Base-by-base conservation (phyloP, 2,888 invertebrate species). In the Empis stercorea region DNA sequence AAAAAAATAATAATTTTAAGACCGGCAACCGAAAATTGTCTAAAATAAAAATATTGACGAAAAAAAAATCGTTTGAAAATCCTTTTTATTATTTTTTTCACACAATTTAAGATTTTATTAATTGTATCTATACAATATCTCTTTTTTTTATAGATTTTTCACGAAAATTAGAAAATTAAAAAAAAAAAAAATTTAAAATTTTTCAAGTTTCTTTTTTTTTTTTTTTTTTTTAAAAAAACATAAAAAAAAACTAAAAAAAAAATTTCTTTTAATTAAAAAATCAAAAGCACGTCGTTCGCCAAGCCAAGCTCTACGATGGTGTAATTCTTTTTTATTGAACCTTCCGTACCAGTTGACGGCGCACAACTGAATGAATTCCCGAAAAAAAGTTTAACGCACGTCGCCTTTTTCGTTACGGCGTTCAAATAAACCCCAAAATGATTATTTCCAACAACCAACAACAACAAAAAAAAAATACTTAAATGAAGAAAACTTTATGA, bases 271-370 rank as follows among this genome's bases (percentile, higher is more conserved):
- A n/a, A n/a, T n/a, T n/a, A n/a, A n/a, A 42, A 39, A 39, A 32
- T 37, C 15, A 37, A 34, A 34, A 34, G 5, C 34, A n/a, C 34
- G n/a, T n/a, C 34, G 34, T n/a, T 4, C n/a, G 23, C 10, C 14
- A 20, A 27, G 10, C 59, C 60, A 55, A n/a, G 23, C 13, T 14
- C n/a, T 34, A n/a, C n/a, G n/a, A n/a, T n/a, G n/a, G 34, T 34
- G n/a, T n/a, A n/a, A n/a, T n/a, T n/a, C n/a, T 34, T 34, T 16
- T 13, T 34, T 32, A 32, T 7, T 52, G 54, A 53, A 61, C 63
- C 66, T 66, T 65, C 68, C 65, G 65, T 61, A 60, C 61, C 63
- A 63, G 60, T 62, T 57, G 62, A 66, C 66, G 68, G 67, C 66
- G 64, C 67, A 65, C 64, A 65, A 67, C 64, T 63, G 64, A 68